Evolutionary conservation across 2,888 invertebrate genomes (phyloP).

Genomic region (Sesia apiformis): DNA sequence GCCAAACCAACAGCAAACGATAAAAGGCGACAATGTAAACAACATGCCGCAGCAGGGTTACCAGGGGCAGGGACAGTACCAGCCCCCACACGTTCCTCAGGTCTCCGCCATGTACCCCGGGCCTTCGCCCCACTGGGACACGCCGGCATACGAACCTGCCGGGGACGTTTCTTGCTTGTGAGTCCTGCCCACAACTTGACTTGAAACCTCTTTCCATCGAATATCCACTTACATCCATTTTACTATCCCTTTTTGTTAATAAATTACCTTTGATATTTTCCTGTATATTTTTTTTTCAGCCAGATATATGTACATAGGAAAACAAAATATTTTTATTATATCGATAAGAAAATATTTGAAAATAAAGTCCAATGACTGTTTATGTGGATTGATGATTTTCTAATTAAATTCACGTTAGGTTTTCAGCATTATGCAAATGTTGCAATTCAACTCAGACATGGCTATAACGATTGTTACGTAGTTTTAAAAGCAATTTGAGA

Average conservation of each 20-base stretch:
- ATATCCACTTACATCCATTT: constrained; percentile 12
- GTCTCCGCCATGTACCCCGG: constrained; percentile 46
- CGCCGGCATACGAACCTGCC: constrained; percentile 63
- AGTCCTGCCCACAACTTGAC: constrained; percentile 48
- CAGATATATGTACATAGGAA: not conserved
- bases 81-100: constrained; percentile 39
- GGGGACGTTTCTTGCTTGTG: constrained; percentile 71
- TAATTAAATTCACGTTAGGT: too few relatives aligned
- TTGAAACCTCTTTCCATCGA: constrained; percentile 30
- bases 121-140: constrained; percentile 51
- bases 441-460: too few relatives aligned
- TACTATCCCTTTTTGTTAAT: not conserved
- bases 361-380: too few relatives aligned
- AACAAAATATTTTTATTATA: too few relatives aligned
- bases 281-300: not conserved
- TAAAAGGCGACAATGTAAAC: constrained; percentile 73
- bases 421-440: too few relatives aligned
- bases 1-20: constrained; percentile 53
- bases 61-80: constrained; percentile 57
- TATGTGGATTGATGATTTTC: too few relatives aligned
- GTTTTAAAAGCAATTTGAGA: too few relatives aligned
- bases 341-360: too few relatives aligned
- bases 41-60: constrained; percentile 60
- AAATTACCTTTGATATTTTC: not conserved
- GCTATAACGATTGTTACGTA: too few relatives aligned